phyloP scores from a whole-genome alignment of 2,113 vertebrate species.

The Phrynocephalus versicolor region DNA sequence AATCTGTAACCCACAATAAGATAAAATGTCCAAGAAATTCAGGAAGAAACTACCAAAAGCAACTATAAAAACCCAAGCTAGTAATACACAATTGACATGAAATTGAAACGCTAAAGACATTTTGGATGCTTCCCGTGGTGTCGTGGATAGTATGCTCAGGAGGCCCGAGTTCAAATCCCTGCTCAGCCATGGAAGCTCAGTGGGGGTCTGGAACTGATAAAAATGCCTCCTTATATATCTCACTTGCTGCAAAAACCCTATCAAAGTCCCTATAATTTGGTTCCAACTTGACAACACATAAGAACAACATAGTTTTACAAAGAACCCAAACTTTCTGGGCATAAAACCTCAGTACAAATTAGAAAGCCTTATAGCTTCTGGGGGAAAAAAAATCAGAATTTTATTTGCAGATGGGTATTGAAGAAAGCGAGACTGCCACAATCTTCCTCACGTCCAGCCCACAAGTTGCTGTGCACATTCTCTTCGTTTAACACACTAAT shows the following conservation, averaged over 20 bases:
- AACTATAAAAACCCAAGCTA: not conserved
- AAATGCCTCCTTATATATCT: too few species aligned
- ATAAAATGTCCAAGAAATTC: not conserved
- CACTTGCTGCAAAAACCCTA: too few species aligned
- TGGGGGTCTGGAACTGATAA: too few species aligned
- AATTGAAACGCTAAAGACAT: too few species aligned
- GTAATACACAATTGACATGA: too few species aligned
- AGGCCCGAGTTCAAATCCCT: too few species aligned
- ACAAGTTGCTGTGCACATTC: not conserved
- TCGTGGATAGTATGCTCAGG: too few species aligned
- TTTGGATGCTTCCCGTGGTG: too few species aligned
- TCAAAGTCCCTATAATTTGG: too few species aligned
- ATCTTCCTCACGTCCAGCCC: not conserved
- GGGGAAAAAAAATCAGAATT: not conserved
- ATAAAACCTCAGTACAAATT: not conserved
- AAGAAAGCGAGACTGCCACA: too few species aligned
- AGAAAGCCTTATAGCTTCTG: not conserved
- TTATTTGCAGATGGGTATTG: not conserved
- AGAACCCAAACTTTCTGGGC: not conserved
- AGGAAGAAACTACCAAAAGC: not conserved
- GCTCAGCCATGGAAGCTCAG: too few species aligned
- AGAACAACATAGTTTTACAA: not conserved
- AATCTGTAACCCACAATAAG: not conserved
- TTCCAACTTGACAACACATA: too few species aligned
- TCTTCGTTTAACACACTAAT: not conserved